These are phyloP conservation scores for Cerceris ruficornis DNA, from an alignment of 2,888 invertebrate genomes.

Conservation along the genomic window DNA sequence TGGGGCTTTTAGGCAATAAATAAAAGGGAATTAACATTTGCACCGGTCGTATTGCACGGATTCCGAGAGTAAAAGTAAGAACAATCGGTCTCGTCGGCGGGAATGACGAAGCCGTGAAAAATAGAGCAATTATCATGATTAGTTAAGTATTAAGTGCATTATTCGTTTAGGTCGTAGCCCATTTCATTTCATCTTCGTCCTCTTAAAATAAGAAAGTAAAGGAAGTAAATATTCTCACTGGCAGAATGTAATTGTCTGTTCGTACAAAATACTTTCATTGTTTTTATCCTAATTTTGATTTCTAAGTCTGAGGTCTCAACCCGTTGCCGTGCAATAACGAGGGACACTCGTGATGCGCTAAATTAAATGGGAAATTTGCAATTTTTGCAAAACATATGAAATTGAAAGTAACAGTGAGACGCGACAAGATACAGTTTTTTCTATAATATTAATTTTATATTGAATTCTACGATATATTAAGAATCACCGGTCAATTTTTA, in stretches of 20 bases:
- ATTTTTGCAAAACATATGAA: too few relatives aligned
- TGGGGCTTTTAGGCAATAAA: conserved; percentile 49
- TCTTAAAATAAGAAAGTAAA: background rate
- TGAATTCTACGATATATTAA: too few relatives aligned
- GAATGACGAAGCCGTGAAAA: background rate
- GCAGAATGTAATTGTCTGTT: conserved; percentile 11
- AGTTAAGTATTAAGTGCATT: conserved; percentile 64
- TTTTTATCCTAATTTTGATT: background rate
- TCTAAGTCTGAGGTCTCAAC: too few relatives aligned
- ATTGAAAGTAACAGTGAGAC: too few relatives aligned
- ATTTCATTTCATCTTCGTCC: conserved; percentile 3
- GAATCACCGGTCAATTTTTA: too few relatives aligned
- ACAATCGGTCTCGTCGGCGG: background rate
- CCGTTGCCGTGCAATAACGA: too few relatives aligned
- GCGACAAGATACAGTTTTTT: too few relatives aligned
- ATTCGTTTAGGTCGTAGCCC: conserved; percentile 48
- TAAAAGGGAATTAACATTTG: conserved; percentile 30
- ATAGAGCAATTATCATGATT: conserved; percentile 7
- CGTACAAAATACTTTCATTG: background rate
- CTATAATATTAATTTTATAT: too few relatives aligned
- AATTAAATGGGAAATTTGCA: too few relatives aligned
- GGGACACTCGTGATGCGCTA: too few relatives aligned
- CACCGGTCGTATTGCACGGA: conserved; percentile 26
- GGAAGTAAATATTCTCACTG: conserved; percentile 24
- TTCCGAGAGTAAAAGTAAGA: background rate